These are phyloP conservation scores for Pseudomugil gertrudae DNA, from an alignment of 2,797 vertebrate species.

Conservation along the genomic window DNA sequence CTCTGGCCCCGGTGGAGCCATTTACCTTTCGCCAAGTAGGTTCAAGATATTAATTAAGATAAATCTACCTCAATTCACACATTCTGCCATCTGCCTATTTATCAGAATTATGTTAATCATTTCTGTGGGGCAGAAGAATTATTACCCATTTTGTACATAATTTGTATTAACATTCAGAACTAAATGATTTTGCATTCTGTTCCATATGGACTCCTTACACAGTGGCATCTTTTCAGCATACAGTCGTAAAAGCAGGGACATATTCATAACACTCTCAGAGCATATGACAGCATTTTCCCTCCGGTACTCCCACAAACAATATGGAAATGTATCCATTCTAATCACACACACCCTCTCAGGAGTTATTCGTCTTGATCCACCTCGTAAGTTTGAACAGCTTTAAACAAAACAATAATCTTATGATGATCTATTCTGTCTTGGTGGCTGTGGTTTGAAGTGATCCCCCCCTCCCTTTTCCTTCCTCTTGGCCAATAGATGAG, in stretches of 20 bases:
- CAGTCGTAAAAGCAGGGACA: constrained; percentile 70
- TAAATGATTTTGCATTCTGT: constrained; percentile 94
- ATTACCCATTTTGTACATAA: constrained; percentile 99
- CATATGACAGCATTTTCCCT: constrained; percentile 53
- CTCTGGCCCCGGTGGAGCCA: constrained; percentile 86
- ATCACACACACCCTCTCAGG: constrained; percentile 57
- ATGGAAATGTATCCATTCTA: constrained; percentile 69
- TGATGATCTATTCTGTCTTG: constrained; percentile 57
- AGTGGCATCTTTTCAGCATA: constrained; percentile 73
- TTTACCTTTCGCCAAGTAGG: constrained; percentile 95
- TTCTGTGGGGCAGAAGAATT: constrained; percentile 99
- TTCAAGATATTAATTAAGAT: constrained; percentile 99
- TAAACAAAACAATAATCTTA: constrained; percentile 68
- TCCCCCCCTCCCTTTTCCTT: not conserved
- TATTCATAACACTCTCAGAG: constrained; percentile 48
- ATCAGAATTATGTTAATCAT: constrained; percentile 99
- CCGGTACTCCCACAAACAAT: constrained; percentile 67
- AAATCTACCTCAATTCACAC: constrained; percentile 99
- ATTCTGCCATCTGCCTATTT: constrained; percentile 99
- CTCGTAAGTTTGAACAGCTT: constrained; percentile 59
- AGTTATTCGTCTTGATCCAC: constrained; percentile 57
- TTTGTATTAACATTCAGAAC: constrained; percentile 99
- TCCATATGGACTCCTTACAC: constrained; percentile 86
- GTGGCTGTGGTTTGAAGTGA: constrained; percentile 89
- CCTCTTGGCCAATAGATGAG: constrained; percentile 91